phyloP scores from a whole-genome alignment of 2,797 vertebrate species.

The Cyprinella venusta region DNA sequence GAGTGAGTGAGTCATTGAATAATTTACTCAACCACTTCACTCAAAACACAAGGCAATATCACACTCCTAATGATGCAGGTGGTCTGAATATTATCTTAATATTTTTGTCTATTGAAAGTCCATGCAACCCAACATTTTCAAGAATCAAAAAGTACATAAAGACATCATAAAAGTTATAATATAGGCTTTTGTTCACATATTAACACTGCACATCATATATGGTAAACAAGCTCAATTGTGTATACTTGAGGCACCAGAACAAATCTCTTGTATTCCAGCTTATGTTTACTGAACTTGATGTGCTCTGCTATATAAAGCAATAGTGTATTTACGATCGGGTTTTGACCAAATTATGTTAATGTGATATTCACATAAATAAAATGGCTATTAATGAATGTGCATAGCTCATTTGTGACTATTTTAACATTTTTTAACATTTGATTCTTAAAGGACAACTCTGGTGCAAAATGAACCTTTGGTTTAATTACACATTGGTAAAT shows the following conservation, averaged over 20 bases:
- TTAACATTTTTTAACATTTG: too few relatives aligned
- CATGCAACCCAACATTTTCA: not conserved
- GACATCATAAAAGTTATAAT: not conserved
- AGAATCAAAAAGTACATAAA: not conserved
- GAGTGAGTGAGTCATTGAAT: not conserved
- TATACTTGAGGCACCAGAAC: not conserved
- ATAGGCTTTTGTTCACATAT: not conserved
- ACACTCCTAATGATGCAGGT: not conserved
- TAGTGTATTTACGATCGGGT: not conserved
- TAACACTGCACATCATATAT: not conserved
- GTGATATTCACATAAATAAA: not conserved
- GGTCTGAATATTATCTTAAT: not conserved
- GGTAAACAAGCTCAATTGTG: not conserved
- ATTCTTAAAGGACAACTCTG: too few relatives aligned
- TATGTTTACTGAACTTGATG: not conserved
- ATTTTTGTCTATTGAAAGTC: not conserved
- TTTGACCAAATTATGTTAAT: not conserved
- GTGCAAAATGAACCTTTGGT: too few relatives aligned
- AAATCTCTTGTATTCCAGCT: not conserved
- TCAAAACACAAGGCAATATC: not conserved
- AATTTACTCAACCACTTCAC: not conserved
- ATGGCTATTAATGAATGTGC: not conserved
- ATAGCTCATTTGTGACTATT: not conserved
- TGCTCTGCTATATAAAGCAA: not conserved
- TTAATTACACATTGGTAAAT: too few relatives aligned